Evolutionary conservation across 1,140 invertebrate genomes (phyloP).

Genomic region (Drosophila parvula): DNA sequence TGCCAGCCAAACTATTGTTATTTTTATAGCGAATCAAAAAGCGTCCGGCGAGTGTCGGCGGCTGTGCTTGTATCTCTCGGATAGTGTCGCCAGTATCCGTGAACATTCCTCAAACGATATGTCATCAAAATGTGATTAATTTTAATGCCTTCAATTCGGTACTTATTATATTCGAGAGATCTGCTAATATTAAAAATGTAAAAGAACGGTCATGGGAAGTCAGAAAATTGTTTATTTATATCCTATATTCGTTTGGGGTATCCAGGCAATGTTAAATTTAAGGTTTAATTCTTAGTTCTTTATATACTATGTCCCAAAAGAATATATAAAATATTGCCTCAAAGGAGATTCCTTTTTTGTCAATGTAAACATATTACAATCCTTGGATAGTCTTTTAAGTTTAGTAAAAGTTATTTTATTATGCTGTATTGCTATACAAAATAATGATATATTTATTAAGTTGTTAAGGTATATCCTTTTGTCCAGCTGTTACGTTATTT

Average conservation of each 20-base stretch:
- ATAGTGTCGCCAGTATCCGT: conserved; percentile 44
- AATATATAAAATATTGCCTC: no score
- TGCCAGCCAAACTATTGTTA: conserved; percentile 60
- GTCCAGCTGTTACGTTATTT: background rate
- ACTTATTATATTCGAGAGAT: conserved; percentile 6
- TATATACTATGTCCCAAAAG: no score
- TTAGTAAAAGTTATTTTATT: background rate
- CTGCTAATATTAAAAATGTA: conserved; percentile 29
- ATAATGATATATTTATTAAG: background rate
- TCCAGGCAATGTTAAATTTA: no score
- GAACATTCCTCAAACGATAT: conserved; percentile 65
- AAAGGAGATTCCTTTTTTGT: background rate
- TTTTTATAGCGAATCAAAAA: conserved; percentile 49
- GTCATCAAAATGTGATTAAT: conserved; percentile 70
- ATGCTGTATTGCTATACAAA: background rate
- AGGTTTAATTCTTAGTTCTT: no score
- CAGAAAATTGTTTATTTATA: background rate
- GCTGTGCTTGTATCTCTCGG: conserved; percentile 24
- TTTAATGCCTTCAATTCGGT: conserved; percentile 39
- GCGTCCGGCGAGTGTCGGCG: conserved; percentile 15
- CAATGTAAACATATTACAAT: background rate
- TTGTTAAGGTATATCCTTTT: background rate
- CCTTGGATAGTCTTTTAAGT: background rate
- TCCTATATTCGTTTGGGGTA: no score
- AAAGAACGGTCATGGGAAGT: background rate